These are phyloP conservation scores for Sternotherus odoratus DNA, from an alignment of 2,797 vertebrate species.

Conservation along the genomic window DNA sequence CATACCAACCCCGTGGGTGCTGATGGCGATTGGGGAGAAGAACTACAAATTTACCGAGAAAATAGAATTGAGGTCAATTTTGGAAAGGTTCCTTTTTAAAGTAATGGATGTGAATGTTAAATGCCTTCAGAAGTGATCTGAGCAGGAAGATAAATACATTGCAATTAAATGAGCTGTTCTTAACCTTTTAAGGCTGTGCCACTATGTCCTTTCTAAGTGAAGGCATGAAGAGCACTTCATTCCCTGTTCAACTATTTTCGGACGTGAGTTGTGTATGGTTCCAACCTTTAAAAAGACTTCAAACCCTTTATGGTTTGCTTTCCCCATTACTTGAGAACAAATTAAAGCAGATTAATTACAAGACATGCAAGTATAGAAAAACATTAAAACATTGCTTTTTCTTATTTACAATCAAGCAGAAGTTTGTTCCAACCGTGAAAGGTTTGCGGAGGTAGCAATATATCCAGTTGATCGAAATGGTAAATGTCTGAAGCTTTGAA, in stretches of 20 bases:
- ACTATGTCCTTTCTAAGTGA: background rate
- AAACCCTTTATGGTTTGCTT: background rate
- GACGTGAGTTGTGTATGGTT: background rate
- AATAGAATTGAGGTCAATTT: slow-evolving; percentile 14
- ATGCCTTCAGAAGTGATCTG: background rate
- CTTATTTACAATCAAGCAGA: background rate
- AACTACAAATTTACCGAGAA: slow-evolving; percentile 3
- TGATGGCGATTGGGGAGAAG: background rate
- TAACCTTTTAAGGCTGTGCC: slow-evolving; percentile 9
- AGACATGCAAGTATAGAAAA: background rate
- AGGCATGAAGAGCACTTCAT: slow-evolving; percentile 1
- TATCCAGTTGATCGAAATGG: background rate
- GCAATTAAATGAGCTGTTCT: slow-evolving; percentile 38
- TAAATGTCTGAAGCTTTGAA: background rate
- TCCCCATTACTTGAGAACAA: background rate
- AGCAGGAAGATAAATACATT: slow-evolving; percentile 7
- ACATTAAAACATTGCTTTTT: background rate
- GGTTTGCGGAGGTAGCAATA: background rate
- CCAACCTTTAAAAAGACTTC: background rate
- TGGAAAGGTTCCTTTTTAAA: slow-evolving; percentile 19
- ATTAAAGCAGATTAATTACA: background rate
- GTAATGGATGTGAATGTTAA: slow-evolving; percentile 3
- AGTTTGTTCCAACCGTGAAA: background rate
- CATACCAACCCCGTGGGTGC: background rate
- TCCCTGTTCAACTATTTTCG: background rate